Evolutionary conservation across 2,797 vertebrate species (phyloP), one percentile per base, ranked within the genome.

Genomic region (Myotis pilosus): DNA sequence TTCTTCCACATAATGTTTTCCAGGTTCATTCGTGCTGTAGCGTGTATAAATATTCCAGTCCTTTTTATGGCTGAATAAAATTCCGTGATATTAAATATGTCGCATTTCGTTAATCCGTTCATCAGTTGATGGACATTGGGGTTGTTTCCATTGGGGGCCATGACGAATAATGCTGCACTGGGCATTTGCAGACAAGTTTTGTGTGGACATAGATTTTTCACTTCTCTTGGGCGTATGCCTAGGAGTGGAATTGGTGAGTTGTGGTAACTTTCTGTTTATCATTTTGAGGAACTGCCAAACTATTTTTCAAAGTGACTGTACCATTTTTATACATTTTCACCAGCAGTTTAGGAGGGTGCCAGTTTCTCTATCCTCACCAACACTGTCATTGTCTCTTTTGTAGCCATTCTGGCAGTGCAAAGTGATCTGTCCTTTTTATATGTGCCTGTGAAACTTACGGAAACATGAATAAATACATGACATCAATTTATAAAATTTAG

Each of bases 391-490:
- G 3, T 82, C 25, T 64, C 68, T 62, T n/a, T 44, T 78, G 22
- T n/a, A 38, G 49, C 44, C 15, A 5, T 64, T 49, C 64, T 47
- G 28, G 47, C n/a, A 23, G n/a, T 64, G 25, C 11, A 6, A 41
- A 36, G 15, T 62, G 23, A 30, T 36, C 30, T 3, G 0, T 82
- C 30, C 47, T 64, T 80, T 12, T 57, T 57, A 76, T 91, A 36
- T 44, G 86, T 69, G 36, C 80, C 53, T 87, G 83, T 94, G 19
- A 81, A 69, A 71, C 28, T 66, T 57, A 79, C 68, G 30, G 68
- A 79, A 94, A 80, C 91, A 47, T 23, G 41, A 94, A 66, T 47
- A 97, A 87, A 55, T 36, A 30, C 41, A 81, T 71, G 33, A 87
- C 71, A 68, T 47, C 38, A 8, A 2, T 76, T 71, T 89, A 80